Evolutionary conservation across 2,797 vertebrate genomes (phyloP).

Genomic region (Semotilus atromaculatus): DNA sequence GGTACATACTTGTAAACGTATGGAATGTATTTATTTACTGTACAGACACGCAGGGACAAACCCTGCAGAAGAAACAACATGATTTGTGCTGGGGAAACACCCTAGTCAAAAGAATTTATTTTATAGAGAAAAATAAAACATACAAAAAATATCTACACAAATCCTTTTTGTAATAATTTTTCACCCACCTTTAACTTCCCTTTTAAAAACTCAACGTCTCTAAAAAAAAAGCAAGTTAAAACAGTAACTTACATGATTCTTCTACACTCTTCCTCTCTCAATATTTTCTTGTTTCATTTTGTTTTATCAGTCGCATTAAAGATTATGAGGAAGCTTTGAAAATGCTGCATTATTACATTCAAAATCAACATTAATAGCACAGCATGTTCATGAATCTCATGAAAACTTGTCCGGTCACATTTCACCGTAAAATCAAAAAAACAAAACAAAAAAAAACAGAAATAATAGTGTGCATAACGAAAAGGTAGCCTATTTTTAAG

Average conservation of each 20-base stretch:
- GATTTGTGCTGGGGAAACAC: slow-evolving; percentile 55
- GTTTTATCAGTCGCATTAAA: slow-evolving; percentile 13
- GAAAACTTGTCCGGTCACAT: background rate
- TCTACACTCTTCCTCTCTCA: slow-evolving; percentile 37
- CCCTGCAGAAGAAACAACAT: slow-evolving; percentile 57
- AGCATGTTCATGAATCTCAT: slow-evolving; percentile 11
- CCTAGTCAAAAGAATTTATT: slow-evolving; percentile 49
- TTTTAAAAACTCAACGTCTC: slow-evolving; percentile 59
- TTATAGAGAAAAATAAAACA: slow-evolving; percentile 36
- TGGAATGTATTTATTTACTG: slow-evolving; percentile 70
- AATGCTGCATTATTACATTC: background rate
- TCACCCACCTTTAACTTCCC: slow-evolving; percentile 58
- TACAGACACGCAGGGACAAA: slow-evolving; percentile 64
- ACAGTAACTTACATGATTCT: slow-evolving; percentile 35
- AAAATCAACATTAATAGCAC: background rate
- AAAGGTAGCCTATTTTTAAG: background rate
- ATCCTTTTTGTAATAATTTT: slow-evolving; percentile 54
- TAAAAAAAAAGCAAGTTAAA: slow-evolving; percentile 63
- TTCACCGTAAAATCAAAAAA: background rate
- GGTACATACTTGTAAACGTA: slow-evolving; percentile 68
- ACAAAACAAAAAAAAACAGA: background rate
- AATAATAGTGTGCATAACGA: no score
- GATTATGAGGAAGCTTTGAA: background rate
- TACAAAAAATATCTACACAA: slow-evolving; percentile 55
- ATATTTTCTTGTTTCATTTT: slow-evolving; percentile 14